Base-by-base conservation (phyloP, 2,113 vertebrate species). In the Sinocyclocheilus rhinocerous region DNA sequence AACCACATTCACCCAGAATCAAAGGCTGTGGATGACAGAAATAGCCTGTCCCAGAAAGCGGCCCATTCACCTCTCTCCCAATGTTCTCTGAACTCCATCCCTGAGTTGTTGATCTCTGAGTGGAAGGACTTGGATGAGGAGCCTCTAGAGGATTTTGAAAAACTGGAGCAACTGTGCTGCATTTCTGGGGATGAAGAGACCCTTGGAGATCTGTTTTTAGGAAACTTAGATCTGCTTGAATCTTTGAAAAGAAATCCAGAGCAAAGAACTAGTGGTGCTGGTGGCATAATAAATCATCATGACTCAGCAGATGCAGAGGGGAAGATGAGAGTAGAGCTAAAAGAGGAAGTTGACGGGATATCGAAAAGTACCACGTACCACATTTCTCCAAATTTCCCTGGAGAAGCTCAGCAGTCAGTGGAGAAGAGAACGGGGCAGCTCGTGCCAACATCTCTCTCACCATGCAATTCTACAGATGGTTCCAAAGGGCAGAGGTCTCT, bases 61-160 rank as follows among this genome's bases (percentile, higher is more conserved):
- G 75, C 90, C 57, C 85, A 76, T n/a, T 67, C 89, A 59, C 86
- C 92, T 39, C 83, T 86, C 11, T 81, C 91, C 26, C 93, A 93
- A 55, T 85, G 87, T 76, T 89, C 92, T n/a, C 86, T 92, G 33
- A 94, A 92, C 76, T 91, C 91, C 76, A 92, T 95, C 78, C 95
- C 95, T 18, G 92, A 95, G 72, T 70, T 95, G 87, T 88, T 96
- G 82, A 94, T 96, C 89, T 96, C 95, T 45, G 95, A 95, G 79
- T 96, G 95, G 95, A 96, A 94, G 89, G 92, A 95, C 87, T 87
- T 95, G 90, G 94, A 96, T 10, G 94, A 95, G 84, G 95, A 96
- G 78, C 91, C 94, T 11, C 86, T 96, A 84, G 95, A 96, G 86
- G 94, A 96, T 81, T 96, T 96, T 89, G 95, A 96, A 89, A 96